phyloP scores from a whole-genome alignment of 2,797 vertebrate species.

The Poecilia gillii region DNA sequence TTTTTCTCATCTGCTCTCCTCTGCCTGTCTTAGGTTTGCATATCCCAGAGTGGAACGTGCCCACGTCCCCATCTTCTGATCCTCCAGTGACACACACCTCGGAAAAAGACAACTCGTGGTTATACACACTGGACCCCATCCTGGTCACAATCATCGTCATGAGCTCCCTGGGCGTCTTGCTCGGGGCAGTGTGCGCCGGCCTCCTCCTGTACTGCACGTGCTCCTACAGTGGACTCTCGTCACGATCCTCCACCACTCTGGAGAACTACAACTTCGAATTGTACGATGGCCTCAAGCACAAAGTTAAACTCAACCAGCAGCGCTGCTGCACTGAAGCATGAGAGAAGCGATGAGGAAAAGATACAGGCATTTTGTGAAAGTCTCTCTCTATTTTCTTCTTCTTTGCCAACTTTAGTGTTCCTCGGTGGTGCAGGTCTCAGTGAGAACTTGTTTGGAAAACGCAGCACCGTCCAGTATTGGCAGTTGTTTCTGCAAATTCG shows the following conservation, averaged over 20 bases:
- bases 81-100: slow-evolving; percentile 83
- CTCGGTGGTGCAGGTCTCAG: slow-evolving; percentile 37
- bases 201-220: slow-evolving; percentile 98
- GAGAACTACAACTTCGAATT: slow-evolving; percentile 99
- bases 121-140: slow-evolving; percentile 95
- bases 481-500: slow-evolving; percentile 31
- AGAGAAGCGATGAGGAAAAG: slow-evolving; percentile 4
- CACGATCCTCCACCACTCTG: slow-evolving; percentile 94
- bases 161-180: slow-evolving; percentile 94
- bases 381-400: slow-evolving; percentile 60
- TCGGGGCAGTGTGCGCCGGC: slow-evolving; percentile 94
- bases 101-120: slow-evolving; percentile 95
- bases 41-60: slow-evolving; percentile 81
- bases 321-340: slow-evolving; percentile 91
- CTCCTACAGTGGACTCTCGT: slow-evolving; percentile 91
- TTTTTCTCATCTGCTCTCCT: slow-evolving; percentile 2
- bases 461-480: slow-evolving; percentile 39
- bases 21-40: slow-evolving; percentile 77
- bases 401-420: slow-evolving; percentile 57
- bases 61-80: slow-evolving; percentile 81
- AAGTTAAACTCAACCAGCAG: slow-evolving; percentile 98
- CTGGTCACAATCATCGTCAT: slow-evolving; percentile 98
- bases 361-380: slow-evolving; percentile 32
- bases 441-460: slow-evolving; percentile 35
- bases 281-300: slow-evolving; percentile 98